A percentile compares a stretch with the other conserved stretches of the same genome.
phyloP scores from a whole-genome alignment of 2,113 vertebrate genomes.

The Rhinolophus sinicus region DNA sequence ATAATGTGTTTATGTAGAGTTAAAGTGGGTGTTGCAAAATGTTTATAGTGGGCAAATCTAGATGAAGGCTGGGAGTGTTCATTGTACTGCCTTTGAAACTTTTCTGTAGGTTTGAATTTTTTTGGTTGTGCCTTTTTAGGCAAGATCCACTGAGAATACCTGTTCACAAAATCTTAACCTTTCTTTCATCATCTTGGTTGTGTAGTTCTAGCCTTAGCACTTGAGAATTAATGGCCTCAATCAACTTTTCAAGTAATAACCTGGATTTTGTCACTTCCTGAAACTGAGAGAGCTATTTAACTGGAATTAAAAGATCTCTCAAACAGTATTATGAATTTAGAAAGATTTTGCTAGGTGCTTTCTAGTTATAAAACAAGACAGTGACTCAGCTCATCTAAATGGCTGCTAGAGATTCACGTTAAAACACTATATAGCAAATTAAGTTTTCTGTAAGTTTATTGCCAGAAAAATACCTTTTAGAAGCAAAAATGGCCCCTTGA shows the following conservation, averaged over 20 bases:
- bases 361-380: conserved; percentile 13
- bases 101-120: conserved; percentile 26
- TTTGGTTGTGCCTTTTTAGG: conserved; percentile 41
- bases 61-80: not conserved
- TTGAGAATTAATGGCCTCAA: conserved; percentile 7
- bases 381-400: not conserved
- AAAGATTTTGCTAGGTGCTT: conserved; percentile 20
- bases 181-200: conserved; percentile 24
- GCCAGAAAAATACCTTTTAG: conserved; percentile 35
- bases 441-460: not conserved
- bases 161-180: not conserved
- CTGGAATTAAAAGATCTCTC: not conserved
- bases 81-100: conserved; percentile 1
- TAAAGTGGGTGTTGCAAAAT: not conserved
- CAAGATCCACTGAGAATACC: not conserved
- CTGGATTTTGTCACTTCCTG: conserved; percentile 32
- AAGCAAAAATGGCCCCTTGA: conserved; percentile 10
- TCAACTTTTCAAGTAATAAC: conserved; percentile 43
- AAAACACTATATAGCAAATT: not conserved
- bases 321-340: conserved; percentile 13
- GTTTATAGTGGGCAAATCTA: not conserved
- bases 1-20: not conserved
- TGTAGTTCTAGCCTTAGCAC: not conserved
- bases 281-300: not conserved
- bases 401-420: too few relatives aligned